Percentiles rank a stretch among this genome's conserved stretches.
These are phyloP conservation scores for Corythoichthys haematopterus DNA, from an alignment of 2,113 vertebrate species.

Conservation along the genomic window DNA sequence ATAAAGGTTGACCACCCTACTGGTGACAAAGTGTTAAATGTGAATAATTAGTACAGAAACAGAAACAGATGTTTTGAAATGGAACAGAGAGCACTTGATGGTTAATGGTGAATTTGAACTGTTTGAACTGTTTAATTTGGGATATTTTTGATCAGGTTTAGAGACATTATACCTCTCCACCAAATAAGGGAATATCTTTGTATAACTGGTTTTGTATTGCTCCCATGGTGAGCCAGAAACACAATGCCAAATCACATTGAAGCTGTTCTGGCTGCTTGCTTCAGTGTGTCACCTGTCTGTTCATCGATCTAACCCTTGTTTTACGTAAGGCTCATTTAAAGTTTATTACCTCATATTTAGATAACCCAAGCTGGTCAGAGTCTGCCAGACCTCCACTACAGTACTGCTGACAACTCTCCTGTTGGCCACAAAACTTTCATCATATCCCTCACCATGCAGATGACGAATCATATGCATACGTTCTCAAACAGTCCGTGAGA, in stretches of 20 bases:
- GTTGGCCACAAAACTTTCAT: conserved; percentile 63
- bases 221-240: neutral
- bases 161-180: neutral
- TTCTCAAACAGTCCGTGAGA: conserved; percentile 33
- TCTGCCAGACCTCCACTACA: conserved; percentile 52
- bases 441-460: conserved; percentile 44
- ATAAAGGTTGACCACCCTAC: neutral
- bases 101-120: neutral
- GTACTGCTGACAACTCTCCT: conserved; percentile 49
- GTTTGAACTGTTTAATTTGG: neutral
- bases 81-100: neutral
- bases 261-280: conserved; percentile 5
- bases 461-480: conserved; percentile 33
- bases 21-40: neutral
- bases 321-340: conserved; percentile 3
- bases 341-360: conserved; percentile 40
- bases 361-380: conserved; percentile 35
- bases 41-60: neutral
- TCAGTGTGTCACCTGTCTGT: neutral
- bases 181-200: neutral
- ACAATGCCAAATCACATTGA: neutral
- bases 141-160: neutral
- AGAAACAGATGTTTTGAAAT: neutral
- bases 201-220: neutral
- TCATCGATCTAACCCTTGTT: conserved; percentile 3